A percentile compares a stretch with the other conserved stretches of the same genome.
phyloP scores from a whole-genome alignment of 1,140 invertebrate species.

The Samia ricini region DNA sequence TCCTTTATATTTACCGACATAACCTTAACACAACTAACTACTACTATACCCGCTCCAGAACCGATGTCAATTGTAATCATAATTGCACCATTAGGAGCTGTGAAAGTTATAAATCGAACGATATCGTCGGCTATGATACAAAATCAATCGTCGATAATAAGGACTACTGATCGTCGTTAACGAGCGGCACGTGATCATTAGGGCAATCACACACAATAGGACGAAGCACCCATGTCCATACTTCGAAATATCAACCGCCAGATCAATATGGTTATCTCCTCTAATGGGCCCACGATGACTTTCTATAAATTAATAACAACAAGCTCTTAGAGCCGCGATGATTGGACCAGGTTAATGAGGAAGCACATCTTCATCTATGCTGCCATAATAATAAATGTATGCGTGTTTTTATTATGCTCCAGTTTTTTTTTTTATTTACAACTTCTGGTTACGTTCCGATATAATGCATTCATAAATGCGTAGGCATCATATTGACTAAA shows the following conservation, averaged over 20 bases:
- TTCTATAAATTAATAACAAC: conserved; percentile 76
- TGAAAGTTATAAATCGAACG: conserved; percentile 66
- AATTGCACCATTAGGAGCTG: conserved; percentile 62
- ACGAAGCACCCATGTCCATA: conserved; percentile 30
- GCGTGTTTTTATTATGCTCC: conserved; percentile 46
- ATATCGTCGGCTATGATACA: conserved; percentile 43
- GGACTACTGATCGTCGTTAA: conserved; percentile 60
- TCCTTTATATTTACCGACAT: conserved; percentile 17
- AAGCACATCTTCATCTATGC: conserved; percentile 58
- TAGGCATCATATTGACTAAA: conserved; percentile 2
- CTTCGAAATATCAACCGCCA: conserved; percentile 47
- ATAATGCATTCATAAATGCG: conserved; percentile 13
- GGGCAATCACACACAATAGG: conserved; percentile 60
- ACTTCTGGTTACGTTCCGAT: conserved; percentile 37
- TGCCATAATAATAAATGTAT: conserved; percentile 36
- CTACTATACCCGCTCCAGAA: conserved; percentile 28
- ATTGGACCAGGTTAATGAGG: conserved; percentile 66
- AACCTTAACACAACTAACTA: conserved; percentile 12
- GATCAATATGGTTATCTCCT: conserved; percentile 70
- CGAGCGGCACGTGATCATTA: conserved; percentile 70
- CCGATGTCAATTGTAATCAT: conserved; percentile 51
- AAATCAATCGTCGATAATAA: conserved; percentile 63
- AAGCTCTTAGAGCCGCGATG: conserved; percentile 43
- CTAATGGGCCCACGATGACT: conserved; percentile 71
- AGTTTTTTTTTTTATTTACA: conserved; percentile 39